Percentiles rank a stretch among this genome's conserved stretches.
phyloP scores from a whole-genome alignment of 2,113 vertebrate species.

The Alexandromys fortis region DNA sequence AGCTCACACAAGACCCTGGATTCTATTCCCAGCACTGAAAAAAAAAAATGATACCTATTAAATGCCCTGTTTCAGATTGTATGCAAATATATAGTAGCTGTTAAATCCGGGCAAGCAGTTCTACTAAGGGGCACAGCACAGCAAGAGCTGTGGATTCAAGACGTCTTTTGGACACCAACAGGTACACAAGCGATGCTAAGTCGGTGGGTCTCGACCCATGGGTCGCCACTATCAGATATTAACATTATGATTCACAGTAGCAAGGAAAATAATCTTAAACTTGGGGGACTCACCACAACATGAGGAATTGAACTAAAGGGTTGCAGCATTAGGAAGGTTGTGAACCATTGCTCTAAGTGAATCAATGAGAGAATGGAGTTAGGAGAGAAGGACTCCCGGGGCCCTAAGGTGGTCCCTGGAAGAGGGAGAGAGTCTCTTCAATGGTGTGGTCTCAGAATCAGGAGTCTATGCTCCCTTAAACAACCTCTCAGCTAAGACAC shows the following conservation, averaged over 20 bases:
- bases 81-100: background rate
- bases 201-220: background rate
- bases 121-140: background rate
- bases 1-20: too few species aligned
- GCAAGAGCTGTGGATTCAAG: background rate
- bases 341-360: background rate
- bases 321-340: background rate
- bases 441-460: background rate
- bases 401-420: too few species aligned
- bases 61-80: background rate
- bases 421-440: background rate
- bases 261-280: background rate
- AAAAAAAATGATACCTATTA: background rate
- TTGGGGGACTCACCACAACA: background rate
- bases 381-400: background rate
- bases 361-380: too few species aligned
- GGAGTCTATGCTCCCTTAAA: background rate
- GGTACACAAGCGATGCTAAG: too few species aligned
- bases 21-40: too few species aligned
- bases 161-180: background rate
- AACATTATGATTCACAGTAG: background rate
- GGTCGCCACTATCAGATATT: too few species aligned
- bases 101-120: background rate
- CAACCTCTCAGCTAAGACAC: background rate
- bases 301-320: background rate